These are phyloP conservation scores for Marmota flaviventris DNA, from an alignment of 2,113 vertebrate species.

Conservation along the genomic window DNA sequence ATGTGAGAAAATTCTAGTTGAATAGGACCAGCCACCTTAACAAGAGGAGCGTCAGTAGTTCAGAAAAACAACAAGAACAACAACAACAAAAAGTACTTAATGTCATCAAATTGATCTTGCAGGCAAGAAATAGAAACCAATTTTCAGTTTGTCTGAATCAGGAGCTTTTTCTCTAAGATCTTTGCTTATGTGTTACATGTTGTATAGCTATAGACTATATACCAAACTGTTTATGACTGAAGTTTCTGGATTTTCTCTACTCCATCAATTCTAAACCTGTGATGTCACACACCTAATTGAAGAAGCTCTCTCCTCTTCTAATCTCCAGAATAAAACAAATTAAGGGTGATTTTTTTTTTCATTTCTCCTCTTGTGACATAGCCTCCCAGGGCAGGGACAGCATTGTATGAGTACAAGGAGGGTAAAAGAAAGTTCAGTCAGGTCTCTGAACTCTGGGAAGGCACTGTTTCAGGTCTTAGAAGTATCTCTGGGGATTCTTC, in stretches of 20 bases:
- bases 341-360: not conserved
- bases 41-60: not conserved
- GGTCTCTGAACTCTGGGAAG: conserved; percentile 46
- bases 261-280: not conserved
- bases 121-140: not conserved
- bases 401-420: not conserved
- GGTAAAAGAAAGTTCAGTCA: conserved; percentile 46
- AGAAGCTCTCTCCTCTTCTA: not conserved
- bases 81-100: not conserved
- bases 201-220: not conserved
- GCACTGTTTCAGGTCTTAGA: conserved; percentile 37
- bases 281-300: not conserved
- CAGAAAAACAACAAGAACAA: not conserved
- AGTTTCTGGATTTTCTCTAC: not conserved
- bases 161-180: not conserved
- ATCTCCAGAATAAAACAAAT: conserved; percentile 24
- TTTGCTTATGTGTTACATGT: not conserved
- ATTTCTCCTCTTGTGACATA: not conserved
- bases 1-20: not conserved
- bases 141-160: not conserved
- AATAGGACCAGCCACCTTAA: not conserved
- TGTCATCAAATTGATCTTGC: not conserved
- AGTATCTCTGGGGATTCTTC: conserved; percentile 54
- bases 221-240: not conserved
- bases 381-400: not conserved